Base-by-base conservation (phyloP, 2,888 invertebrate genomes). In the Ctena decussata region DNA sequence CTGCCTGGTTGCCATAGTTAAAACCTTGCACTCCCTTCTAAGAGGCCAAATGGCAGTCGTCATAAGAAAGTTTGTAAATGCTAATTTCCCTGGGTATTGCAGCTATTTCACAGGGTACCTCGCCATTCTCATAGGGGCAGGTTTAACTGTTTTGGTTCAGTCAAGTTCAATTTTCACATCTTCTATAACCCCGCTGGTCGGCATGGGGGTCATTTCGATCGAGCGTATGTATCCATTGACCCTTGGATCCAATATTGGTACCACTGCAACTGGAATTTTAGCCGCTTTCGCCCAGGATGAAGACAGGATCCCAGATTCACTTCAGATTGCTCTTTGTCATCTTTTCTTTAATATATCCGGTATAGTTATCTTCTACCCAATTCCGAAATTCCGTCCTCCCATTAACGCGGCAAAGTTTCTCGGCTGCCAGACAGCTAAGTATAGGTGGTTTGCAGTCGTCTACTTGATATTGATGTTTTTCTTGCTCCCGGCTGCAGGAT, bases 161-260 rank as follows among this genome's bases (percentile, higher is more conserved):
- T 96, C 96, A 69, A 96, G 96, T 85, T 96, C 96, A n/a, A 96
- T 97, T 27, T 97, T 97, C 93, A 97, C 97, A 0, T 97, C 97
- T 0, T 96, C 97, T 0, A 93, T 97, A n/a, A 97, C 97, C 1
- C 97, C 97, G 0, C 94, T 97, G 37, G 97, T 97, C 21, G 97
- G 97, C 12, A 94, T 97, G 6, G 97, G 96, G 5, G 95, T 96
- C n/a, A 95, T 97, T 70, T 94, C 94, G 8, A 91, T 97, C 32
- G 96, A 97, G 76, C 93, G 97, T 65, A 96, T 97, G 93, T 97
- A 97, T 90, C 97, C 96, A 0, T 93, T 97, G 53, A 96, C 97
- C 5, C 93, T 97, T 6, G 97, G 97, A 12, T 96, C 97, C 32
- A 97, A 97, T 92, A 96, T 97, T 75, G 97, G 97, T 15, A 97